Evolutionary conservation across 2,797 vertebrate species (phyloP), one percentile per base, ranked within the genome.

Genomic region (Pempheris klunzingeri): DNA sequence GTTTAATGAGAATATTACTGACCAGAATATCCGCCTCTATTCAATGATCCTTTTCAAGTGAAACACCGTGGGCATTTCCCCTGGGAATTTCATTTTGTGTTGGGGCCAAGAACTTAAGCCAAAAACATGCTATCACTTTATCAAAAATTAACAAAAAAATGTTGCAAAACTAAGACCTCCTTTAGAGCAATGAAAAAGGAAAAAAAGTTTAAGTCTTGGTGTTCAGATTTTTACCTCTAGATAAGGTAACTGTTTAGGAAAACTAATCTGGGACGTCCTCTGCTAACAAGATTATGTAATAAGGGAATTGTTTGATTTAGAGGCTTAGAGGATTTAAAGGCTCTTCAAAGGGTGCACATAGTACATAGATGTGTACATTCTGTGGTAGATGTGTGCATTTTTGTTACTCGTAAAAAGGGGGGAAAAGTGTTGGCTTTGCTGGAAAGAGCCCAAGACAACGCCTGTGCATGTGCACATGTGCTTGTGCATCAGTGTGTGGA

Each of bases 381-480:
- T 66, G 69, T 55, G 74, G 63, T 74, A 68, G 73, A 81, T 68
- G 68, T 80, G 60, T 71, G 64, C 57, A 78, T 83, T 86, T 84
- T 39, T 84, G 60, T 57, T 76, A 61, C 49, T 62, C 2, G 15
- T 71, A 69, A 82, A 83, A 83, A 39, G 71, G 9, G 0, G 39
- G 24, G 11, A 38, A 64, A 63, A 65, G 64, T 46, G 20, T 71
- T 47, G 78, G 52, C 36, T 84, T 85, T 83, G 44, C 67, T 92
- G 86, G 76, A 92, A 74, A 53, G 55, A 80, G 41, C 65, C 78
- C 81, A 89, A 76, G 80, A 83, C 83, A 86, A 89, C 55, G 83
- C 73, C 80, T 89, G 68, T 73, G 50, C 32, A 38, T 82, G 76
- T 76, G 54, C 58, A 59, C 44, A 54, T 71, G 49, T 59, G 49